phyloP scores from a whole-genome alignment of 2,797 vertebrate genomes.

The Characodon lateralis region DNA sequence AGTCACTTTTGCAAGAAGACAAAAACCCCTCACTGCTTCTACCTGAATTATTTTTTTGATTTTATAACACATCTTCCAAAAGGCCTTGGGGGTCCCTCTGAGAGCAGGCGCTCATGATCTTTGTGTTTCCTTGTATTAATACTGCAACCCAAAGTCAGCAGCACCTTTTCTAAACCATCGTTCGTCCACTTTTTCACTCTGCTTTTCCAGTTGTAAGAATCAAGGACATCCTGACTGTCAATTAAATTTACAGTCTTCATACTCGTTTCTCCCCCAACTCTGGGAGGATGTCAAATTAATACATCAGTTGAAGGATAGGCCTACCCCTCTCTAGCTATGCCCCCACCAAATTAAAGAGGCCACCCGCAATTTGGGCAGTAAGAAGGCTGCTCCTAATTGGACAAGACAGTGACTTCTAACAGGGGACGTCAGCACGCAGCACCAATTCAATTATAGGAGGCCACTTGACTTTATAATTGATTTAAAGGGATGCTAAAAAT shows the following conservation, averaged over 20 bases:
- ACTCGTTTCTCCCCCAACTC: constrained; percentile 34
- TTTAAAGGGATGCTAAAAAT: constrained; percentile 79
- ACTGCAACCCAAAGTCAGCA: constrained; percentile 15
- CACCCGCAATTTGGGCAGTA: constrained; percentile 72
- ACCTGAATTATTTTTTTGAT: background rate
- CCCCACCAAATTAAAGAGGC: constrained; percentile 54
- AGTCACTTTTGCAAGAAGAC: constrained; percentile 28
- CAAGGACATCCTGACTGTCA: constrained; percentile 70
- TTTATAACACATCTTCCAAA: constrained; percentile 19
- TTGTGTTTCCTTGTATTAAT: constrained; percentile 47
- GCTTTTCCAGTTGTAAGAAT: constrained; percentile 38
- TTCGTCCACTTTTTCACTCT: constrained; percentile 8
- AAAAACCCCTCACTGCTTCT: background rate
- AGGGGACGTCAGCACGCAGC: constrained; percentile 63
- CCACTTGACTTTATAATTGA: constrained; percentile 80
- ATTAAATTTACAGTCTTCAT: constrained; percentile 61
- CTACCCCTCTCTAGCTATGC: constrained; percentile 5
- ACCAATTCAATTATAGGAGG: constrained; percentile 75
- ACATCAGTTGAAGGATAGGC: constrained; percentile 64
- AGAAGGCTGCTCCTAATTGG: constrained; percentile 73
- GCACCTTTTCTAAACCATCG: constrained; percentile 23
- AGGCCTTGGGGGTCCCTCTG: constrained; percentile 65
- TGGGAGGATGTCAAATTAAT: constrained; percentile 73
- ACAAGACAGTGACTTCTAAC: constrained; percentile 80
- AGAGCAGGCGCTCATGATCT: constrained; percentile 52